Evolutionary conservation across 2,113 vertebrate species (phyloP), one percentile per base, ranked within the genome.

Genomic region (Phodopus roborovskii): DNA sequence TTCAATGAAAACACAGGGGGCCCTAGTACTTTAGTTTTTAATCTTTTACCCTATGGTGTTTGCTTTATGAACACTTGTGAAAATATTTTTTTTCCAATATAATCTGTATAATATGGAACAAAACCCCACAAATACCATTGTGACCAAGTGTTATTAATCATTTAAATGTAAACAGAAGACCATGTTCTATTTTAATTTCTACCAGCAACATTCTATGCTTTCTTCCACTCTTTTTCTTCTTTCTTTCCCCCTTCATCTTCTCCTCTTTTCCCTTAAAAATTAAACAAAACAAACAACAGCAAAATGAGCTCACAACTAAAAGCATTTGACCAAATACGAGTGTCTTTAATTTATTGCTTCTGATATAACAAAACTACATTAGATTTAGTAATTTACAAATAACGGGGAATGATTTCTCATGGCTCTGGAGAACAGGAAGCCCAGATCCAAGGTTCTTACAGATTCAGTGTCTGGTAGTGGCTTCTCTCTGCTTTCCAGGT

Each of bases 1-100:
- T 74, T 95, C 66, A 89, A 50, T 79, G 56, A 93, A 94, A 94
- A 64, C 26, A 53, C 11, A 71, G 33, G 19, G 88, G 73, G 68
- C 20, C 2, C 9, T 88, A 48, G 62, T 36, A 36, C 36, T 91
- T 85, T 48, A 83, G 71, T 94, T 28, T 96, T 84, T 89, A 82
- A 1, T 24, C 30, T 91, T 73, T 45, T 92, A 75, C 83, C 77
- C 62, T 33, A 56, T 8, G n/a, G 3, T 77, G 30, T 50, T 91
- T 83, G 30, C 45, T 62, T 93, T 88, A 62, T 42, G 45, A 92
- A 91, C 33, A 77, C 48, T 70, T 92, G 13, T n/a, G 50, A 10
- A 53, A 60, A 90, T 62, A 74, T 45, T 60, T 87, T 17, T 93
- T 50, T 36, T 85, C 85, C 0, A 62, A 90, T 92, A 64, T 24